These are phyloP conservation scores for Epicauta chinensis DNA, from an alignment of 1,140 invertebrate genomes.

Conservation along the genomic window DNA sequence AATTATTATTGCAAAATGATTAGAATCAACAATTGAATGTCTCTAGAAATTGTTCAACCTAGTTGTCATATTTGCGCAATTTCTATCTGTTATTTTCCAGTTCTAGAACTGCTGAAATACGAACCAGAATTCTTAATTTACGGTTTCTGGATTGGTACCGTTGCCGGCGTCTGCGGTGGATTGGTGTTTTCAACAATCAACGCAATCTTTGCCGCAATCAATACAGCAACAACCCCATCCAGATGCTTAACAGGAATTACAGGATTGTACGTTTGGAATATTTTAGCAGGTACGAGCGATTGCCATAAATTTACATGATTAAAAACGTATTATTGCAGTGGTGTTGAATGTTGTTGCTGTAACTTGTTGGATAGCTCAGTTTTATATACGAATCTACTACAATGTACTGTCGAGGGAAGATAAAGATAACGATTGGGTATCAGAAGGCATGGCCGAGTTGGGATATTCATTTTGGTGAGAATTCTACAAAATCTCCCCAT, in stretches of 20 bases:
- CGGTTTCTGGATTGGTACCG: slow-evolving; percentile 64
- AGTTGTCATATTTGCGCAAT: no score
- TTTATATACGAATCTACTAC: slow-evolving; percentile 62
- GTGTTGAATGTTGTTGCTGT: slow-evolving; percentile 66
- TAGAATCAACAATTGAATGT: no score
- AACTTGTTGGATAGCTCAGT: slow-evolving; percentile 69
- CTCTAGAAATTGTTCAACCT: no score
- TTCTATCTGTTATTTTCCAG: slow-evolving; percentile 43
- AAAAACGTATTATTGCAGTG: slow-evolving; percentile 18
- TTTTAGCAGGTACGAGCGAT: slow-evolving; percentile 59
- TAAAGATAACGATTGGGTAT: slow-evolving; percentile 64
- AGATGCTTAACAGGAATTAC: slow-evolving; percentile 65
- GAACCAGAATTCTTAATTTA: slow-evolving; percentile 63
- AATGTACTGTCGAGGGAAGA: slow-evolving; percentile 75
- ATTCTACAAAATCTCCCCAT: no score
- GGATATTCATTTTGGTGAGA: slow-evolving; percentile 79
- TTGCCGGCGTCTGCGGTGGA: slow-evolving; percentile 57
- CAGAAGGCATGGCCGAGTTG: slow-evolving; percentile 59
- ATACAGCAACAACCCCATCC: slow-evolving; percentile 68
- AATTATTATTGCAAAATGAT: no score
- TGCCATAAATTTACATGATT: neutral
- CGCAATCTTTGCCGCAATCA: slow-evolving; percentile 70
- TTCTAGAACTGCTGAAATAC: slow-evolving; percentile 52
- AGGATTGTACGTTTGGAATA: slow-evolving; percentile 76
- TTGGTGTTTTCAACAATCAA: slow-evolving; percentile 61